Base-by-base conservation (phyloP, 2,888 invertebrate genomes). In the Liodrosophila aerea region DNA sequence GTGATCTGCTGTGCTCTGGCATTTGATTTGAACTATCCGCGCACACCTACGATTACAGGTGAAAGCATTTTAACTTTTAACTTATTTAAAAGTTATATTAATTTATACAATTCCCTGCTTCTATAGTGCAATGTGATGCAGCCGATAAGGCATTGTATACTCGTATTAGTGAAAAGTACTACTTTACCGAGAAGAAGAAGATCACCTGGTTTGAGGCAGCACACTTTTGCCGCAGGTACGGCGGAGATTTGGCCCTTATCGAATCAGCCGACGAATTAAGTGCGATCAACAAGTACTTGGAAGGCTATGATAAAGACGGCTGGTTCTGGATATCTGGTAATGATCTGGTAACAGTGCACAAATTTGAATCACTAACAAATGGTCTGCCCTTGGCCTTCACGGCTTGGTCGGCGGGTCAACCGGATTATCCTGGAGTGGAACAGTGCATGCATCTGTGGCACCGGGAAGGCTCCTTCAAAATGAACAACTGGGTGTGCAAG, bases 281-380 rank as follows among this genome's bases (percentile, higher is more conserved):
- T 0, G 1, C 0, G 0, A 4, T 68, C 8, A 50, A 52, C 2
- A 1, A 9, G 1, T 51, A 51, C 43, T 46, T 67, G 1, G 3
- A 44, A 1, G 4, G 0, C 3, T 5, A 31, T 0, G 45, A 40
- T 0, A 45, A 18, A 29, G 41, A 11, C 1, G 4, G 4, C 1
- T 22, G 27, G 49, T 8, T 58, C 13, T 67, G 69, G 64, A 67
- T 34, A 31, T 58, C 59, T 0, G 64, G 67, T 11, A 68, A 64
- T 12, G 43, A 58, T 58, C 31, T 50, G 7, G 31, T 8, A 0
- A 0, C 0, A 0, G 27, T 33, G 7, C 12, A 29, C 22, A 1
- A 31, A 0, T 64, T 50, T 27, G 0, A 0, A 0, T 64, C 64
- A 0, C 9, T 46, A 5, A 50, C 31, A 8, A 33, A 0, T 1